Base-by-base conservation (phyloP, 2,113 vertebrate species). In the Scolopax mira region DNA sequence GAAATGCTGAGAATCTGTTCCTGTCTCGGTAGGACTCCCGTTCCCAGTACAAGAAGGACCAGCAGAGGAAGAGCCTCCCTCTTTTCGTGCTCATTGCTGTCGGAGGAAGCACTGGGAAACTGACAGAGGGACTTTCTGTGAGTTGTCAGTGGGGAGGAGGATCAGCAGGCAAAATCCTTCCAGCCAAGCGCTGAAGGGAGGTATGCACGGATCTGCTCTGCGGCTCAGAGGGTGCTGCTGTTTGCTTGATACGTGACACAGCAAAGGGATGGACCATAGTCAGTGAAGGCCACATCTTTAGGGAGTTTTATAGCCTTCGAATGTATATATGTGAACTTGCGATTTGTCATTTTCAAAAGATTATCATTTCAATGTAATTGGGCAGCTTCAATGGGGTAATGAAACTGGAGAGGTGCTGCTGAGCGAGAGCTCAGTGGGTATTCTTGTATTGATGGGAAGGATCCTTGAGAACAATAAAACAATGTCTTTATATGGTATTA, bases 161-260 rank as follows among this genome's bases (percentile, higher is more conserved):
- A 69, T 64, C 6, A 51, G 11, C 80, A n/a, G 74, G 31, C 13
- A 41, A 31, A 49, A 37, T 35, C 46, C 42, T 72, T 73, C 44
- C 79, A 80, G 54, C 27, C 7, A 62, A 79, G 21, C 7, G 2
- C 37, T 33, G 49, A 60, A 62, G 28, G 7, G 30, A 46, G 30
- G 21, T 18, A 11, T 5, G 1, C 6, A 13, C 0, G 0, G 27
- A 22, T 69, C 33, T 52, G 44, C 44, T 69, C 18, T 0, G 2
- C 10, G 35, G 18, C 23, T 69, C 31, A 8, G 1, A 3, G 44
- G 85, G 30, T 5, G 6, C 1, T 64, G 44, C 12, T 55, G 22
- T 64, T 79, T 35, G 6, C 48, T 64, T 57, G 10, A 31, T 30
- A 15, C 8, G 7, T 41, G 23, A 61, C 71, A 37, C 10, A 64